phyloP scores from a whole-genome alignment of 2,113 vertebrate genomes.

The Oenanthe oenanthe region DNA sequence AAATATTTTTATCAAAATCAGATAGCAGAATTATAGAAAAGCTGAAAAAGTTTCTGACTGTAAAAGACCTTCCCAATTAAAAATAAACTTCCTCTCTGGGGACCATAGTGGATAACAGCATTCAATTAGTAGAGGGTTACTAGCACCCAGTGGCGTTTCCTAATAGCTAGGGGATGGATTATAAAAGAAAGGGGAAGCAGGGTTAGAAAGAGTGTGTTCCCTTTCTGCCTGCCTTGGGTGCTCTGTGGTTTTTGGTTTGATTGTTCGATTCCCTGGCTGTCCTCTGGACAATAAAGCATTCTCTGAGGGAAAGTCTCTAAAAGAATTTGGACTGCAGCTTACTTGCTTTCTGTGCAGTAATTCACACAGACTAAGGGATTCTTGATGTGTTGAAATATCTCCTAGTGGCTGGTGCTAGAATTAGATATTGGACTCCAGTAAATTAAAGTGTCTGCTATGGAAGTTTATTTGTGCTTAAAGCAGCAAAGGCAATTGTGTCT shows the following conservation, averaged over 20 bases:
- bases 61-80: neutral
- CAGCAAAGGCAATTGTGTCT: neutral
- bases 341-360: neutral
- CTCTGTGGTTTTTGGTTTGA: neutral
- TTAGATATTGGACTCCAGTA: neutral
- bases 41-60: neutral
- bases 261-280: neutral
- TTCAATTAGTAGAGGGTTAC: neutral
- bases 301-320: neutral
- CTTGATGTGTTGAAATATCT: slow-evolving; percentile 1
- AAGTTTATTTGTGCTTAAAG: neutral
- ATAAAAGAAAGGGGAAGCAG: neutral
- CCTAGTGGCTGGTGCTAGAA: neutral
- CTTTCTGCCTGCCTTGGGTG: neutral
- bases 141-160: neutral
- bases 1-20: neutral
- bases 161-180: neutral
- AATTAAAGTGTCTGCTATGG: neutral
- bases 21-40: neutral
- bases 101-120: neutral
- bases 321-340: neutral
- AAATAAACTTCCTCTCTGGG: neutral
- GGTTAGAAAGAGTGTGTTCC: neutral
- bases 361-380: neutral
- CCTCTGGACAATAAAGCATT: neutral